phyloP scores from a whole-genome alignment of 2,888 invertebrate species.

The Quadroppia sp. region DNA sequence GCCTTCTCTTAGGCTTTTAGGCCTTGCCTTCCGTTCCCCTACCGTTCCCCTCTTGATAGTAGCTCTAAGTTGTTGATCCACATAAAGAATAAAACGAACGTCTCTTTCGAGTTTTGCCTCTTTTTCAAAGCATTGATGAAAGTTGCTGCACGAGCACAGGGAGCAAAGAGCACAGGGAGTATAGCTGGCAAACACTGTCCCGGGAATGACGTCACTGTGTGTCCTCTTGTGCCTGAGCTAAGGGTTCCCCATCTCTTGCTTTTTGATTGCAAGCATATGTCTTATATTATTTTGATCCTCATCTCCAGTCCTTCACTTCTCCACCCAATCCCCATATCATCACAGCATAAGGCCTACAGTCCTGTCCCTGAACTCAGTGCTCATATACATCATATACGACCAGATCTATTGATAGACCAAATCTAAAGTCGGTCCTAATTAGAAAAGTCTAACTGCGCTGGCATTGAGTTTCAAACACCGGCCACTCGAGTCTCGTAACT shows the following conservation, averaged over 20 bases:
- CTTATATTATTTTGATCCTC: conserved; percentile 30
- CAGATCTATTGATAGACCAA: conserved; percentile 8
- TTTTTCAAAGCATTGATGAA: conserved; percentile 25
- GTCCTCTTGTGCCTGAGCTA: conserved; percentile 17
- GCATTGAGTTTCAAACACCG: conserved; percentile 28
- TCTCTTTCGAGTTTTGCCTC: conserved; percentile 11
- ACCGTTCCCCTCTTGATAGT: conserved; percentile 14
- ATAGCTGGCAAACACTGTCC: neutral
- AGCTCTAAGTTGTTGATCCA: conserved; percentile 33
- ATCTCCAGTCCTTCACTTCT: conserved; percentile 10
- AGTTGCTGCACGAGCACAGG: conserved; percentile 15
- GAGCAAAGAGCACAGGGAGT: conserved; percentile 2
- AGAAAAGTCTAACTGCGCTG: neutral
- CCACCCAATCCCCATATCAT: conserved; percentile 25
- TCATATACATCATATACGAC: neutral
- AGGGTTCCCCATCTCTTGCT: conserved; percentile 26
- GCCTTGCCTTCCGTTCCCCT: neutral
- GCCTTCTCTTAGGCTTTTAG: neutral
- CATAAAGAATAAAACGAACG: conserved; percentile 18
- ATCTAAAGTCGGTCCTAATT: conserved; percentile 16
- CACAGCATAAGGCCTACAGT: conserved; percentile 12
- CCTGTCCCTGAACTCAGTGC: conserved; percentile 26
- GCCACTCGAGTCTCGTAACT: conserved; percentile 18
- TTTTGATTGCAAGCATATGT: conserved; percentile 35
- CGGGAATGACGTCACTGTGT: conserved; percentile 29